Conservation (phyloP, 2,797 vertebrate species). For the Limnodromus scolopaceus region DNA sequence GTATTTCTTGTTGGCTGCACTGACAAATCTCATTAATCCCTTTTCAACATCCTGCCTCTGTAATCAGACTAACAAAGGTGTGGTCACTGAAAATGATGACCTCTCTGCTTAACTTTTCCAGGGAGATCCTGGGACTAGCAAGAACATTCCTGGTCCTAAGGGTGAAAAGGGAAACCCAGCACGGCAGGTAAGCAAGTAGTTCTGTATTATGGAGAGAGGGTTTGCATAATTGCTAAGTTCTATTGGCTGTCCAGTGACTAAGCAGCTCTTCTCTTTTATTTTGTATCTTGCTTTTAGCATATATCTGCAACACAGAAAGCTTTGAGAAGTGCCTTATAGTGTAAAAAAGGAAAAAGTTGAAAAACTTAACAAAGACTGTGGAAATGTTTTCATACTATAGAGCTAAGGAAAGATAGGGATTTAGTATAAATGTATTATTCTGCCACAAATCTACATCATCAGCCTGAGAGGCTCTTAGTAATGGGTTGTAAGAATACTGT, state of each 20-base stretch:
- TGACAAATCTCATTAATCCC: neutral
- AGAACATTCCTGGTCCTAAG: constrained; percentile 74
- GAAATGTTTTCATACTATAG: neutral
- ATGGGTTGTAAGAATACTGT: neutral
- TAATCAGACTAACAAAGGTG: neutral
- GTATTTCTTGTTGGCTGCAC: neutral
- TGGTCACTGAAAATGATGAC: neutral
- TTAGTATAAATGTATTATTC: neutral
- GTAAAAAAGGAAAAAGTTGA: neutral
- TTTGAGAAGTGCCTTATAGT: neutral
- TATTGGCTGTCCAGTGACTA: neutral
- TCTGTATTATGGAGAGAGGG: neutral
- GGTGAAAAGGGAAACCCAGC: constrained; percentile 83
- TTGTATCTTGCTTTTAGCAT: neutral
- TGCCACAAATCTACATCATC: neutral
- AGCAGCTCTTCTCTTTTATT: neutral
- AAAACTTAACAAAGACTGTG: neutral
- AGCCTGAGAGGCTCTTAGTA: neutral
- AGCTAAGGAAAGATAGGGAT: neutral
- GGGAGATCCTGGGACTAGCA: constrained; percentile 82
- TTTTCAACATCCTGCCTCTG: neutral
- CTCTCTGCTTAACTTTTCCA: constrained; percentile 54
- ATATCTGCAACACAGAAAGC: neutral
- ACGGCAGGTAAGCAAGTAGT: constrained; percentile 73
- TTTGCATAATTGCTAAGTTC: neutral